These are phyloP conservation scores for Phthorimaea operculella DNA, from an alignment of 1,140 invertebrate genomes.

Conservation along the genomic window DNA sequence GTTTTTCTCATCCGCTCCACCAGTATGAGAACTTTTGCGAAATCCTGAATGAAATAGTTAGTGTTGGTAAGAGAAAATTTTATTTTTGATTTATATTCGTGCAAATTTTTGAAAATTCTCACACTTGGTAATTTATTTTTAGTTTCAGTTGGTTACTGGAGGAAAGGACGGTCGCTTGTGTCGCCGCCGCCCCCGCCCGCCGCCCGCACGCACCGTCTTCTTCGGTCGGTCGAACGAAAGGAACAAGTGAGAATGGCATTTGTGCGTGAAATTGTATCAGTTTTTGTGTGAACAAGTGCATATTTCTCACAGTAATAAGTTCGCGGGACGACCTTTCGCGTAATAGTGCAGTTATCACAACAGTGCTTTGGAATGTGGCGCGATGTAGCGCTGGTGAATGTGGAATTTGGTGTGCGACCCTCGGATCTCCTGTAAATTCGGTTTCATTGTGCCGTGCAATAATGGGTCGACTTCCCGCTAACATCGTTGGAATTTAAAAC, in stretches of 20 bases:
- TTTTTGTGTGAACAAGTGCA: conserved; percentile 60
- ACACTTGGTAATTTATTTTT: no score
- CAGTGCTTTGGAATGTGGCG: conserved; percentile 40
- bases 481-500: conserved; percentile 63
- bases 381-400: conserved; percentile 35
- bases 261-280: conserved; percentile 56
- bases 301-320: conserved; percentile 43
- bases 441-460: conserved; percentile 44
- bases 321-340: conserved; percentile 27
- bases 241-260: conserved; percentile 52
- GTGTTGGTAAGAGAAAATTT: no score
- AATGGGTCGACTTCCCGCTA: conserved; percentile 59
- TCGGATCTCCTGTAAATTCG: conserved; percentile 51
- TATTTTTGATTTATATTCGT: no score
- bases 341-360: conserved; percentile 27
- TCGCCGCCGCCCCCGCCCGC: background rate
- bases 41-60: no score
- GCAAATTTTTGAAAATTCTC: no score
- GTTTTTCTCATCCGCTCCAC: no score
- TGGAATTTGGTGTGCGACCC: conserved; percentile 42
- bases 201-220: conserved; percentile 14
- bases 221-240: conserved; percentile 38
- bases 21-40: no score
- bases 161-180: conserved; percentile 20
- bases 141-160: conserved; percentile 13